Evolutionary conservation across 35 echinoderm and acorn worm genomes (phyloP).

Genomic region (Anneissia japonica): DNA sequence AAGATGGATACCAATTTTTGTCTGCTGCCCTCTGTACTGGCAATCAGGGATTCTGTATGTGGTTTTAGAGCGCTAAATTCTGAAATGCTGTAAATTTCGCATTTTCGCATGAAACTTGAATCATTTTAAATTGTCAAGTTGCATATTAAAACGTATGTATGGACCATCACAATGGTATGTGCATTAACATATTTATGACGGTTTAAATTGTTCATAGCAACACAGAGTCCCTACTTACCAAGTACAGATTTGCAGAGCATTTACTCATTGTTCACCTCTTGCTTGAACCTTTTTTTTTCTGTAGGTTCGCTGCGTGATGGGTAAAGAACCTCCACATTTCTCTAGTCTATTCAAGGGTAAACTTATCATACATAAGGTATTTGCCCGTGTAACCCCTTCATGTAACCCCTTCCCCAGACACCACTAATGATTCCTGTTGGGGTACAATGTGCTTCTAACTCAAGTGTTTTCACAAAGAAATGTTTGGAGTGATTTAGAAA

Average conservation of each 20-base stretch:
- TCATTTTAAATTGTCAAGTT: too few relatives aligned
- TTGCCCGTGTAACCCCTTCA: not conserved
- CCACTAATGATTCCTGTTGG: too few relatives aligned
- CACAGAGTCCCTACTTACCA: not conserved
- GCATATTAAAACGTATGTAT: too few relatives aligned
- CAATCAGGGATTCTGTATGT: not conserved
- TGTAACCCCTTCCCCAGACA: not conserved
- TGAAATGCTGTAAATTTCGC: too few relatives aligned
- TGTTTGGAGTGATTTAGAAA: too few relatives aligned
- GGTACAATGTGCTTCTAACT: too few relatives aligned
- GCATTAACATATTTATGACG: too few relatives aligned
- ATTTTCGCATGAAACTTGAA: too few relatives aligned
- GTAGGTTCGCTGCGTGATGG: conserved; percentile 1
- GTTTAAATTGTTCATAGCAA: too few relatives aligned
- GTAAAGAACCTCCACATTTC: conserved; percentile 13
- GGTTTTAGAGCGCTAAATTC: too few relatives aligned
- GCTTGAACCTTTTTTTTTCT: not conserved
- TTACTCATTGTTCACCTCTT: not conserved
- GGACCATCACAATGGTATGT: too few relatives aligned
- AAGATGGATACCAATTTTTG: not conserved
- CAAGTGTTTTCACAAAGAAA: too few relatives aligned
- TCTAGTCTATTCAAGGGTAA: not conserved
- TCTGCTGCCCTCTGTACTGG: not conserved
- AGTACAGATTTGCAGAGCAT: not conserved
- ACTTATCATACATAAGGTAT: conserved; percentile 18